These are phyloP conservation scores for Nephrotoma guestfalica DNA, from an alignment of 2,888 invertebrate genomes.

Conservation along the genomic window DNA sequence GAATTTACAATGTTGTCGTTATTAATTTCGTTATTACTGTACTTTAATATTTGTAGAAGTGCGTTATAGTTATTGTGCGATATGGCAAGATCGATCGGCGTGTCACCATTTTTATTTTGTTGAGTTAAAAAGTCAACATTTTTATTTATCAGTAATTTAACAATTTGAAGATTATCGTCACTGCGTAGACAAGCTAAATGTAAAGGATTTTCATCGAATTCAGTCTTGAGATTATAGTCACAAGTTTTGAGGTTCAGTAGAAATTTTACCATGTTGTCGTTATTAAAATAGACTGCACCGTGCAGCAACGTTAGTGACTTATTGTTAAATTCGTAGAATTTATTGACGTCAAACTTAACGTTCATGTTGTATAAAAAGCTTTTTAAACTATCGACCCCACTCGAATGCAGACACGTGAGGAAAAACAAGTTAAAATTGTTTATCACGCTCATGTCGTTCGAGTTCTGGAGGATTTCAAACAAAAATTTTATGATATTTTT, in stretches of 20 bases:
- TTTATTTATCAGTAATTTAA: not conserved
- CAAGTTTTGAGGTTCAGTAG: not conserved
- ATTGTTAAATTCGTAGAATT: not conserved
- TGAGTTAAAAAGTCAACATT: not conserved
- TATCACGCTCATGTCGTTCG: not conserved
- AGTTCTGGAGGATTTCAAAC: not conserved
- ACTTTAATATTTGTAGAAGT: not conserved
- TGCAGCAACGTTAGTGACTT: not conserved
- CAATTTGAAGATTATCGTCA: not conserved
- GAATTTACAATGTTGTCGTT: not conserved
- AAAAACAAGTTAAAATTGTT: not conserved
- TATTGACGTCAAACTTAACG: not conserved
- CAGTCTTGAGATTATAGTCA: not conserved
- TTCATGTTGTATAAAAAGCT: not conserved
- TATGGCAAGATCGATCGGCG: not conserved
- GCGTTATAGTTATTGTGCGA: not conserved
- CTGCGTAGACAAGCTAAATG: not conserved
- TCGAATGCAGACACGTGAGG: not conserved
- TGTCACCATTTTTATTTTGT: not conserved
- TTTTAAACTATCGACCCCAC: not conserved
- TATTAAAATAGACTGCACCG: not conserved
- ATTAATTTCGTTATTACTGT: not conserved
- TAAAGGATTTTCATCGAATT: not conserved
- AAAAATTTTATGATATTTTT: not conserved
- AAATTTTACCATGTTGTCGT: not conserved